Base-by-base conservation (phyloP, 2,797 vertebrate genomes). In the Oreochromis mossambicus region DNA sequence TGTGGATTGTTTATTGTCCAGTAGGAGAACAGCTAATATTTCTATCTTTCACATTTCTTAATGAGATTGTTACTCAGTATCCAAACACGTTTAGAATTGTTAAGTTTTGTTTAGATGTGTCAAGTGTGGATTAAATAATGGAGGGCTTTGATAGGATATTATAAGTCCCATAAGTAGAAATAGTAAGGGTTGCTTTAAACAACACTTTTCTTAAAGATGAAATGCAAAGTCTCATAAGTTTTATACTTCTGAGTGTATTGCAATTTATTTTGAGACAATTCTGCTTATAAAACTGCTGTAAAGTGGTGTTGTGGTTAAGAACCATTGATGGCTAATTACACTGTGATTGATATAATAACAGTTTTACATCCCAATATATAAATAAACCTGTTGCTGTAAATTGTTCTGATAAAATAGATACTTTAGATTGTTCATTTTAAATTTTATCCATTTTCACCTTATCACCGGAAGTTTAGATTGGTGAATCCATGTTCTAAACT, bases 11-110 rank as follows among this genome's bases (percentile, higher is more conserved):
- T 61, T 61, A 36, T 36, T 61, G 32, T 36, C 58, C 58, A 36
- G 5, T n/a, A n/a, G 58, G 17, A 63, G 58, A 12, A 36, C 58
- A 63, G 58, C 32, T 63, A 63, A 63, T 63, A 63, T 63, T n/a
- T 63, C 17, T 36, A n/a, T 36, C 32, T 63, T 63, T 63, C 58
- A 36, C 4, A 63, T 63, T 63, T 12, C 32, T n/a, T 58, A 36
- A 63, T 36, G 17, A 36, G 58, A 63, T 63, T 0, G 36, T 63
- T 17, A 63, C 32, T 63, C 58, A 63, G 32, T 63, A 12, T 36
- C 17, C 32, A 63, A 36, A 63, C 17, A 36, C 19, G 29, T 61
- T 2, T 34, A 61, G 56, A 61, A 61, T 34, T 34, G 5, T 61
- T 19, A 11, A 17, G 5, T 34, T 61, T 34, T 34, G 56, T 61